Evolutionary conservation across 1,140 invertebrate species (phyloP), one percentile per base, ranked within the genome.

Genomic region (Asbolus verrucosus): DNA sequence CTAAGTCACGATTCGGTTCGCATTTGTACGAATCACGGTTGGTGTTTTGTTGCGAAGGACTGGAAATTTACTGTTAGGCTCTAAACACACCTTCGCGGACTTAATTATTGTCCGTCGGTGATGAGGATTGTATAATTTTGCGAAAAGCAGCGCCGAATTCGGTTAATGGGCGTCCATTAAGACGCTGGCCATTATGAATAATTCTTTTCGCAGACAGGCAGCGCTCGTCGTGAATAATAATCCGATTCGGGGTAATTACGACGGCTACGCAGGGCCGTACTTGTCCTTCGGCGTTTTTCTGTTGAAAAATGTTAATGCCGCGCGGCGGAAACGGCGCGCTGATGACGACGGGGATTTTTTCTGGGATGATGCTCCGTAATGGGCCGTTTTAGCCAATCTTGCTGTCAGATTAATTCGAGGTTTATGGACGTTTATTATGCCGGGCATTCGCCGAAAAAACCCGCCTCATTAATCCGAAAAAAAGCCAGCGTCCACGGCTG

Each of bases 1-100:
- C 46, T 54, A 54, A 54, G 46, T 54, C 46, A 54, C 46, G 46
- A 54, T 54, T 54, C 46, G 46, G 46, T 54, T 54, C 46, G 46
- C 46, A 54, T 54, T 54, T 54, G 39, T 43, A 36, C 33, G 33
- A 36, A 36, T 36, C 33, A 36, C 11, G 33, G 33, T 36, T 36
- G 33, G 39, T 43, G 39, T 43, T 43, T 18, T 43, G 46, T 54
- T 54, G 46, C 46, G 46, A 54, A 54, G 46, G 46, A 54, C 46
- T 54, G 46, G 46, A 54, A 54, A 54, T 54, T 54, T 54, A 54
- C 46, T 54, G 46, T 54, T 54, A 54, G 46, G 46, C 46, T 27
- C 21, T 54, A 54, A 43, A 30, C 46, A 54, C 46, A 54, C 46
- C 46, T 54, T 43, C 39, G 39, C 39, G 16, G 39, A 43, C 16